Evolutionary conservation across 2,113 vertebrate species (phyloP).

Genomic region (Dromas ardeola): DNA sequence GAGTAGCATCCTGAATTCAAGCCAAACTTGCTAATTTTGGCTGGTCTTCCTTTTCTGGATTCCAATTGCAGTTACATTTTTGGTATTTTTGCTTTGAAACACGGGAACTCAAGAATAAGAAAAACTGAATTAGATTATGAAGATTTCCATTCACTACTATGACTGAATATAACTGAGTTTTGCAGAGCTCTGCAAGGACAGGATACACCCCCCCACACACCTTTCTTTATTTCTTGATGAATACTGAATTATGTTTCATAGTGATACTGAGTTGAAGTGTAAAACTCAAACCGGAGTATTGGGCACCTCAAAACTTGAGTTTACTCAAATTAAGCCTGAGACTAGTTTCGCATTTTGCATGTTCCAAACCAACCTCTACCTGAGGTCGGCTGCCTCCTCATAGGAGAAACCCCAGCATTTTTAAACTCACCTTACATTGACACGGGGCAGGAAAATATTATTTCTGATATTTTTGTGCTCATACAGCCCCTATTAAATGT

Average conservation of each 20-base stretch:
- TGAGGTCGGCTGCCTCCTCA: not conserved
- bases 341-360: not conserved
- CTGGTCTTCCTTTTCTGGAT: not conserved
- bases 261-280: not conserved
- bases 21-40: not conserved
- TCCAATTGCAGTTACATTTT: not conserved
- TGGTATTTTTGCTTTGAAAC: not conserved
- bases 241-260: not conserved
- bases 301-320: not conserved
- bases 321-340: not conserved
- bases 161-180: not conserved
- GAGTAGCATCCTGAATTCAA: not conserved
- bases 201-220: not conserved
- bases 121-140: not conserved
- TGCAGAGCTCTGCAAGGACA: not conserved
- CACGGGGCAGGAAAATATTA: not conserved
- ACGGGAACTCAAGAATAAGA: not conserved
- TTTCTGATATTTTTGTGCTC: not conserved
- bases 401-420: not conserved
- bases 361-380: not conserved
- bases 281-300: not conserved
- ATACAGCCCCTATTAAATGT: not conserved
- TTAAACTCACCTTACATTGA: not conserved
- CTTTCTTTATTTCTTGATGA: not conserved
- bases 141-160: not conserved